Percentiles rank a stretch among this genome's conserved stretches.
Evolutionary conservation across 2,888 invertebrate species (phyloP).

Genomic region (Drosophila stalkeri): DNA sequence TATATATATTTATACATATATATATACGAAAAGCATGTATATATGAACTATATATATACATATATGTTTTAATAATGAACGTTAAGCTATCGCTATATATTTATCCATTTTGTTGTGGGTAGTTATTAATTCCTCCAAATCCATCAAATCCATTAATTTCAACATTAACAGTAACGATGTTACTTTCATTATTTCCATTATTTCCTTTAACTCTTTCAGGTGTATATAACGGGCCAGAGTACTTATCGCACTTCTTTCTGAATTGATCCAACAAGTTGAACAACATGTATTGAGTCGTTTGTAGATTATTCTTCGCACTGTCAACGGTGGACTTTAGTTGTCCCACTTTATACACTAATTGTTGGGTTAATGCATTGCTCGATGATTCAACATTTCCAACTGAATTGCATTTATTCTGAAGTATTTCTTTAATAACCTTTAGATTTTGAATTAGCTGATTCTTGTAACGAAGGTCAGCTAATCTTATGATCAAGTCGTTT

Average conservation of each 20-base stretch:
- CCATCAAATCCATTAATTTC: too few relatives aligned
- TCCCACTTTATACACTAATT: neutral
- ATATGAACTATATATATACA: conserved; percentile 1
- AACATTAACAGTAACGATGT: too few relatives aligned
- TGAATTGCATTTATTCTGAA: neutral
- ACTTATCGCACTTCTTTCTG: too few relatives aligned
- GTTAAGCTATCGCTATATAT: conserved; percentile 24
- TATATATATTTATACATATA: too few relatives aligned
- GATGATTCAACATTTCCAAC: neutral
- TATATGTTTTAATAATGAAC: conserved; percentile 1
- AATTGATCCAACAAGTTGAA: too few relatives aligned
- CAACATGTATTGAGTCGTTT: too few relatives aligned
- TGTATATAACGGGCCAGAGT: too few relatives aligned
- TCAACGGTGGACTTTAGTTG: too few relatives aligned
- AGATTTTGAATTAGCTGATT: neutral
- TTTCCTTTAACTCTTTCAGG: too few relatives aligned
- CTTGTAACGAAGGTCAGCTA: neutral
- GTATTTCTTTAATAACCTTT: neutral
- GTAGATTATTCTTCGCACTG: too few relatives aligned
- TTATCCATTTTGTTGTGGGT: conserved; percentile 32
- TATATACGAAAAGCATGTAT: neutral
- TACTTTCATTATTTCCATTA: too few relatives aligned
- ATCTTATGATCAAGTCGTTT: neutral
- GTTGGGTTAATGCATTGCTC: neutral
- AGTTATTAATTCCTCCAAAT: too few relatives aligned